phyloP scores from a whole-genome alignment of 1,140 invertebrate species.

The Cryptotermes secundus region DNA sequence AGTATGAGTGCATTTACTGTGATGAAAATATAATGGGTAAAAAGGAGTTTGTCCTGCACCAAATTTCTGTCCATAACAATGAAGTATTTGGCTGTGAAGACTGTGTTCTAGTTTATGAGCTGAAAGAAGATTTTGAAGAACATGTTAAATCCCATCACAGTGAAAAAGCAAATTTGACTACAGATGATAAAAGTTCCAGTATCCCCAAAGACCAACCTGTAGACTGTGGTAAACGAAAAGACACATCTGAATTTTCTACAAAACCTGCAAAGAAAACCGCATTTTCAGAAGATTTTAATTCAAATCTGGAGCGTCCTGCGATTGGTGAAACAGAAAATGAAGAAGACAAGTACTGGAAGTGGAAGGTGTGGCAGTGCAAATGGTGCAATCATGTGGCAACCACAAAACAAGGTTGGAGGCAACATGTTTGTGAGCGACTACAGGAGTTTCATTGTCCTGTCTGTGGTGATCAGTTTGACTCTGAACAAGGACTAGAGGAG shows the following conservation, averaged over 20 bases:
- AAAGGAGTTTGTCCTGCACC: not conserved
- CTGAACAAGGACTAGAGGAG: not conserved
- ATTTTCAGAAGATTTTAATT: not conserved
- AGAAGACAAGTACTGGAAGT: not conserved
- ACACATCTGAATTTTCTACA: not conserved
- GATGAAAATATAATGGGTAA: not conserved
- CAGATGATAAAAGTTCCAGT: not conserved
- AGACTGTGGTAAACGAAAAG: not conserved
- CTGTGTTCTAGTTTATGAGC: not conserved
- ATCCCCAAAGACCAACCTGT: not conserved
- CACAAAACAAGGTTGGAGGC: not conserved
- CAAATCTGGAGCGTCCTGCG: not conserved
- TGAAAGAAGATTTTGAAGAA: not conserved
- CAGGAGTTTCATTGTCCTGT: not conserved
- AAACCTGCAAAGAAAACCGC: not conserved
- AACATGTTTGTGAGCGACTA: not conserved
- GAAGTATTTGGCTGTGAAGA: not conserved
- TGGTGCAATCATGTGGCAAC: constrained; percentile 1
- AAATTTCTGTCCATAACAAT: not conserved
- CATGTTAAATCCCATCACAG: not conserved
- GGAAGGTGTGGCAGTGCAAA: not conserved
- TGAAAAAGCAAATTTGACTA: not conserved
- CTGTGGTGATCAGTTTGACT: not conserved
- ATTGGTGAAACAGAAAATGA: not conserved
- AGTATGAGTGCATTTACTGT: not conserved